These are phyloP conservation scores for Monopterus albus DNA, from an alignment of 2,113 vertebrate genomes.

Conservation along the genomic window DNA sequence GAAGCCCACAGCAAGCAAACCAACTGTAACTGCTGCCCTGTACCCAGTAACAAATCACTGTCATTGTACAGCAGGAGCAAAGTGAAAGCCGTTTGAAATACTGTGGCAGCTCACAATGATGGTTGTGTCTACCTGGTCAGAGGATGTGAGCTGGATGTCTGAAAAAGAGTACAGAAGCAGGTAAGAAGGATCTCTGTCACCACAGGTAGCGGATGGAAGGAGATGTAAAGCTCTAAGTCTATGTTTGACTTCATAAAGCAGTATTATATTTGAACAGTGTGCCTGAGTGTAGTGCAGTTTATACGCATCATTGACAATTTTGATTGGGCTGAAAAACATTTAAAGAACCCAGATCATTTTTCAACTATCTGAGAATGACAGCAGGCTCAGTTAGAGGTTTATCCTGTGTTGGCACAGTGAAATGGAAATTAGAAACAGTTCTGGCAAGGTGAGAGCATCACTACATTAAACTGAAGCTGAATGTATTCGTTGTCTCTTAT, in stretches of 20 bases:
- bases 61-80: slow-evolving; percentile 29
- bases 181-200: neutral
- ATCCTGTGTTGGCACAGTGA: slow-evolving; percentile 48
- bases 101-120: slow-evolving; percentile 14
- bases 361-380: slow-evolving; percentile 18
- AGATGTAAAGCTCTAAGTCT: slow-evolving; percentile 8
- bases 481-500: slow-evolving; percentile 18
- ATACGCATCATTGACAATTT: neutral
- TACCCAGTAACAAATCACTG: slow-evolving; percentile 40
- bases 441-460: slow-evolving; percentile 19
- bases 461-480: slow-evolving; percentile 44
- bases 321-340: neutral
- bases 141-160: neutral
- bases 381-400: slow-evolving; percentile 31
- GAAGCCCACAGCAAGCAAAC: slow-evolving; percentile 20
- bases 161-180: neutral
- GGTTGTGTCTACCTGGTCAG: slow-evolving; percentile 23
- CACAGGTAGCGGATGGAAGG: neutral
- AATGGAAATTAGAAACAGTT: slow-evolving; percentile 48
- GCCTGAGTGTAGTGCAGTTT: neutral
- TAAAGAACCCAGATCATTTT: slow-evolving; percentile 13
- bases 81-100: slow-evolving; percentile 28
- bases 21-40: slow-evolving; percentile 17
- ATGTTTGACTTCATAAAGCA: slow-evolving; percentile 6
- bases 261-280: slow-evolving; percentile 14